A percentile compares a stretch with the other conserved stretches of the same genome.
Evolutionary conservation across 2,797 vertebrate genomes (phyloP).

Genomic region (Pteronotus mesoamericanus): DNA sequence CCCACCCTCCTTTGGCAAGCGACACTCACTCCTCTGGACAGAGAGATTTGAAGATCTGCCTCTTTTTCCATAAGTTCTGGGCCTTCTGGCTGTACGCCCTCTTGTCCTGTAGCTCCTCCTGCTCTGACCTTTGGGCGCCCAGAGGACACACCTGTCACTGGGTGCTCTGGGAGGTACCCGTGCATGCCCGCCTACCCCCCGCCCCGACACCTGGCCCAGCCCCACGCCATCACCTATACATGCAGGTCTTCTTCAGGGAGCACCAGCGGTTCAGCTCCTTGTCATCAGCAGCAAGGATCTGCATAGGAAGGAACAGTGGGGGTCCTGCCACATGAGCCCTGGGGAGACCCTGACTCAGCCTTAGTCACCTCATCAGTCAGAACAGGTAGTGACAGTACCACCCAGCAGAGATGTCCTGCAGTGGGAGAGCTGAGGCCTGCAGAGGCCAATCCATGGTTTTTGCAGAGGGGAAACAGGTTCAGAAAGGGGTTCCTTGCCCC

Average conservation of each 20-base stretch:
- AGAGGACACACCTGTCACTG: rapidly evolving
- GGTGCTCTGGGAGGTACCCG: not conserved
- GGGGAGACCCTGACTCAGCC: not conserved
- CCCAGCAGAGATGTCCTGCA: not conserved
- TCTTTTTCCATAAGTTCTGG: slow-evolving; percentile 85
- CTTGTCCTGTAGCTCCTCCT: slow-evolving; percentile 87
- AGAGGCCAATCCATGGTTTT: not conserved
- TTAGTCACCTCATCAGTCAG: not conserved
- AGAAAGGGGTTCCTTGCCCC: not conserved
- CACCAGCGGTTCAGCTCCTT: slow-evolving; percentile 93
- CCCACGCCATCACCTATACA: slow-evolving; percentile 87
- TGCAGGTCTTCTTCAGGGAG: slow-evolving; percentile 93
- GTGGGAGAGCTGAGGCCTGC: not conserved
- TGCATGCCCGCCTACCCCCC: rapidly evolving
- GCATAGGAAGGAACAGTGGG: not conserved
- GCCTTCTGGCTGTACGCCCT: slow-evolving; percentile 86
- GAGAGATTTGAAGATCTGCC: slow-evolving; percentile 86
- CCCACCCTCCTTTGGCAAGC: not conserved
- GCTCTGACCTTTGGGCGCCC: slow-evolving; percentile 84
- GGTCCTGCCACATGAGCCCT: rapidly evolving
- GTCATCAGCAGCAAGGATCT: slow-evolving; percentile 89
- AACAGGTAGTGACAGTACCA: not conserved
- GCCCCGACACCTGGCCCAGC: rapidly evolving
- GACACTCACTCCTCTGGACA: slow-evolving; percentile 67
- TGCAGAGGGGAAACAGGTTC: not conserved